Evolutionary conservation across 1,140 invertebrate species (phyloP).

Genomic region (Bombus sylvicola): DNA sequence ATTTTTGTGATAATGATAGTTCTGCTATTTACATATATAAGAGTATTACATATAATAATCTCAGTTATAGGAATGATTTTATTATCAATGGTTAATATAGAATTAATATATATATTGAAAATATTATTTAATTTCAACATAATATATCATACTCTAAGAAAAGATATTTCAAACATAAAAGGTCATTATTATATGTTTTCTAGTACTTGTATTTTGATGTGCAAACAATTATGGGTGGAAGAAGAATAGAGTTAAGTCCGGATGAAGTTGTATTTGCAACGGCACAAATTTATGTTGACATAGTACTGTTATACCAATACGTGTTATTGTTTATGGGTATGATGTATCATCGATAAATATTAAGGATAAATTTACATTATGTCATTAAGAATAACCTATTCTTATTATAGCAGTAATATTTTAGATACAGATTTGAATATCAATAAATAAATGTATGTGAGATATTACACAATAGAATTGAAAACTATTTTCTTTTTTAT

Average conservation of each 20-base stretch:
- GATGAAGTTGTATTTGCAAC: conserved; percentile 87
- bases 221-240: conserved; percentile 87
- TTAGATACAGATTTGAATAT: neutral
- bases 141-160: neutral
- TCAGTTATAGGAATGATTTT: conserved; percentile 82
- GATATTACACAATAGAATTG: neutral
- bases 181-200: conserved; percentile 28
- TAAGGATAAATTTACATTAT: no score
- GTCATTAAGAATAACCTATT: neutral
- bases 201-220: conserved; percentile 87
- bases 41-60: conserved; percentile 78
- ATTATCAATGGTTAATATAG: conserved; percentile 68
- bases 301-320: conserved; percentile 87
- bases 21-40: conserved; percentile 71
- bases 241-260: conserved; percentile 84
- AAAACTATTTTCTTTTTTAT: neutral
- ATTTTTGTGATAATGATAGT: conserved; percentile 80
- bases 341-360: conserved; percentile 32
- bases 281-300: conserved; percentile 86
- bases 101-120: neutral
- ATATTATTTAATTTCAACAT: neutral
- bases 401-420: neutral
- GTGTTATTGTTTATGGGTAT: conserved; percentile 79
- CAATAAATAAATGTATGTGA: neutral
- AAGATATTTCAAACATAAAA: neutral